These are phyloP conservation scores for Caenorhabditis imperialis DNA, from an alignment of 2,888 invertebrate species.

Conservation along the genomic window DNA sequence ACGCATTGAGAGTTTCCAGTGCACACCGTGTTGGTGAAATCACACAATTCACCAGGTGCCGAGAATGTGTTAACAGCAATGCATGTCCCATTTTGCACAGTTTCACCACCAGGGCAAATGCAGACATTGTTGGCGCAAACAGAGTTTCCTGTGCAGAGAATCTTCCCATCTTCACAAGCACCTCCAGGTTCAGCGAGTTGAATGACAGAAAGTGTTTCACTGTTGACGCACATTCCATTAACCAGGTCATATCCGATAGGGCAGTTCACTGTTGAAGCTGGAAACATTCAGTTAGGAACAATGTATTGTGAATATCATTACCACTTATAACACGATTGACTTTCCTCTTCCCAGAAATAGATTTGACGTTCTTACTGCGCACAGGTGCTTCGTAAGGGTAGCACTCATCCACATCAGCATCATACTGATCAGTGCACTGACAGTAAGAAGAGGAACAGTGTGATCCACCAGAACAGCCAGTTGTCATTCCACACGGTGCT, in stretches of 20 bases:
- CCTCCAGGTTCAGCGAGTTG: slow-evolving; percentile 70
- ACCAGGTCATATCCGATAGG: slow-evolving; percentile 52
- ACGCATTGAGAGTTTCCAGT: slow-evolving; percentile 73
- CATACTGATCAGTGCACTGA: slow-evolving; percentile 47
- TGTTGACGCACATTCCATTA: slow-evolving; percentile 54
- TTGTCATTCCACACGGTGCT: slow-evolving; percentile 42
- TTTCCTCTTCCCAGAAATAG: slow-evolving; percentile 20
- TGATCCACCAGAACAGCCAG: slow-evolving; percentile 42
- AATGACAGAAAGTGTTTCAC: slow-evolving; percentile 48
- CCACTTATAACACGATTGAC: slow-evolving; percentile 46
- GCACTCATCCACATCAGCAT: slow-evolving; percentile 51
- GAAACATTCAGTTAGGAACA: too few species aligned
- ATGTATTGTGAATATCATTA: slow-evolving; percentile 1
- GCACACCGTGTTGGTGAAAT: slow-evolving; percentile 70
- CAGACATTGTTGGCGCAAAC: slow-evolving; percentile 76
- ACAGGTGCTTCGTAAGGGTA: slow-evolving; percentile 32
- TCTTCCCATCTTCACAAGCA: slow-evolving; percentile 58
- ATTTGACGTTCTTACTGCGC: slow-evolving; percentile 14
- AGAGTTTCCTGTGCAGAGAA: slow-evolving; percentile 73
- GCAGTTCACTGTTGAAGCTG: slow-evolving; percentile 43
- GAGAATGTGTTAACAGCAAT: slow-evolving; percentile 62
- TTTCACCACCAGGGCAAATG: slow-evolving; percentile 75
- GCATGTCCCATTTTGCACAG: slow-evolving; percentile 56
- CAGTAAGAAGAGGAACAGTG: slow-evolving; percentile 48
- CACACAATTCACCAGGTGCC: slow-evolving; percentile 72